Evolutionary conservation across 2,888 invertebrate species (phyloP), one percentile per base, ranked within the genome.

Genomic region (Acrobasis repandana): DNA sequence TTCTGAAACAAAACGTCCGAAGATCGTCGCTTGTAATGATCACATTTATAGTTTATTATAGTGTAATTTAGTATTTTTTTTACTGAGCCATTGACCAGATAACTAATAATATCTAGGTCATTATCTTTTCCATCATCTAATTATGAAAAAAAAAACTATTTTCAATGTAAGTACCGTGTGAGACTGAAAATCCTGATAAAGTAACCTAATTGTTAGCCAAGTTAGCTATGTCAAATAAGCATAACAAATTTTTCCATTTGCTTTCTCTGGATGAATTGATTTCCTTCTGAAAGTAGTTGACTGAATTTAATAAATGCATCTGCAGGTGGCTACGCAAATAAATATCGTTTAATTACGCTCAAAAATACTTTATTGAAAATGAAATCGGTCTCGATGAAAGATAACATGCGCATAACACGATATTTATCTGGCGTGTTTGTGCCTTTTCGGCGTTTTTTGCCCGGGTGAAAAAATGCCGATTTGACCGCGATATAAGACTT

Each of bases 271-370:
- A 5, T 28, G 6, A 38, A 38, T 38, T 11, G 10, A 2, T 38
- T 38, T 38, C 38, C 14, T 11, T 38, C 38, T 11, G 10, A 38
- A 10, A 62, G 64, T 66, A 65, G 61, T 63, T 59, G 63, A 63
- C 64, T 66, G 63, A 64, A 66, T n/a, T n/a, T n/a, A n/a, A n/a
- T 66, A 63, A 63, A 64, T 63, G 63, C 63, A 38, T 47, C 38
- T 43, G 64, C 63, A 61, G 64, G 66, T 60, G 64, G 49, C 20
- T 49, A 18, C 49, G 3, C 16, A 54, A 54, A 54, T 54, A 54
- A 46, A 49, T 49, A 49, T 49, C 20, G 3, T 16, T 49, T 49
- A 49, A 18, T 49, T 49, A 20, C 20, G 10, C 18, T 49, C 20
- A 11, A 46, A 46, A 46, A 20, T 36, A 38, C 8, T 9, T 43